Evolutionary conservation across 2,888 invertebrate species (phyloP), one percentile per base, ranked within the genome.

Genomic region (Creontiades dilutus): DNA sequence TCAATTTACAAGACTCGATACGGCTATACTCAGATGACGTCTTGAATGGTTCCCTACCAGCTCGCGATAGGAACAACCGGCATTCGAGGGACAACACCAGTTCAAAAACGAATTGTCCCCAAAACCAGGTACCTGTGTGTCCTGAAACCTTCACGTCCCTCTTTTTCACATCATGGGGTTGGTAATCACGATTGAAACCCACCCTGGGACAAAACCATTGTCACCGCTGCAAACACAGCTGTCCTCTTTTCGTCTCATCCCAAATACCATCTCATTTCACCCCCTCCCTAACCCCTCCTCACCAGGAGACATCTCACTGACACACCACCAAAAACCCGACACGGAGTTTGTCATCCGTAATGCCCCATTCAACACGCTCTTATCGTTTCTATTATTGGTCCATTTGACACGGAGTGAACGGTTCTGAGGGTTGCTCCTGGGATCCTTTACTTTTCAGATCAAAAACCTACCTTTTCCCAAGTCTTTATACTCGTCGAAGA

Each of bases 361-460:
- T 88, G 88, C 80, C 88, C 88, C 88, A 88, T 88, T 88, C 88
- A 88, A 88, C 88, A 88, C 88, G 88, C 88, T 88, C 88, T 88
- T 88, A 88, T 88, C 88, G 88, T 88, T 88, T 88, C 88, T 78
- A 88, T 88, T 88, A 88, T 88, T 88, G 88, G 88, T 52, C 88
- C 88, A 88, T 88, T 88, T 80, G 88, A 88, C 88, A 80, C 88
- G 88, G 88, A 55, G 27, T 27, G 76, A 48, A 68, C 68, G 61
- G 78, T 46, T 78, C 47, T 37, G 48, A 23, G 61, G 85, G 27
- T 19, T 28, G 85, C 23, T 16, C 5, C 27, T 13, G n/a, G 52
- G 78, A 52, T 78, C 78, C 80, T 80, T 88, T 88, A 28, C 23
- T 57, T 76, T 78, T 88, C 88, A 80, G 88, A 88, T 88, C 88